phyloP scores from a whole-genome alignment of 1,140 invertebrate species.

The Dinothrombium tinctorium region DNA sequence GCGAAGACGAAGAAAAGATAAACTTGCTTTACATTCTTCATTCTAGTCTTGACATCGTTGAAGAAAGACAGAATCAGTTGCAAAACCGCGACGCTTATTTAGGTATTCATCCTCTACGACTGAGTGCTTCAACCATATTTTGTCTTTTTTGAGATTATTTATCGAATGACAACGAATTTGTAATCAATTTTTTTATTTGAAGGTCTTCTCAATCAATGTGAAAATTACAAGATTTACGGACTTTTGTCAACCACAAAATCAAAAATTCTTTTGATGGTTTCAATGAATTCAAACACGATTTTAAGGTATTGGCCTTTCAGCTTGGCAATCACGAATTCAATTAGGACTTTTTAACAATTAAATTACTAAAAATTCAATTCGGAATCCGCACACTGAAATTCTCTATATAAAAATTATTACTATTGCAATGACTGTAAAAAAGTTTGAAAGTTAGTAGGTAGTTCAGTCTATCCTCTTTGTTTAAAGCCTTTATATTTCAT shows the following conservation, averaged over 20 bases:
- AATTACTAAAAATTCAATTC: not conserved
- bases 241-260: constrained; percentile 9
- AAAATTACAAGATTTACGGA: constrained; percentile 13
- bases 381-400: too few species aligned
- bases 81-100: constrained; percentile 11
- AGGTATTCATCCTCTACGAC: too few species aligned
- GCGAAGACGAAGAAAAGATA: not conserved
- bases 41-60: constrained; percentile 11
- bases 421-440: too few species aligned
- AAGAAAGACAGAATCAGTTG: constrained; percentile 7
- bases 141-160: too few species aligned
- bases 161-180: too few species aligned
- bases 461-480: too few species aligned
- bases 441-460: too few species aligned
- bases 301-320: constrained; percentile 6
- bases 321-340: too few species aligned
- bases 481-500: too few species aligned
- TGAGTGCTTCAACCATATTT: too few species aligned
- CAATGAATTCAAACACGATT: not conserved
- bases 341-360: not conserved
- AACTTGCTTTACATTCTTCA: constrained; percentile 10
- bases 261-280: constrained; percentile 12
- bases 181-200: not conserved
- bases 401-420: too few species aligned
- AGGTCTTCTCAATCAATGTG: constrained; percentile 9